A percentile compares a stretch with the other conserved stretches of the same genome.
These are phyloP conservation scores for Metalampra italica DNA, from an alignment of 2,888 invertebrate genomes.

Conservation along the genomic window DNA sequence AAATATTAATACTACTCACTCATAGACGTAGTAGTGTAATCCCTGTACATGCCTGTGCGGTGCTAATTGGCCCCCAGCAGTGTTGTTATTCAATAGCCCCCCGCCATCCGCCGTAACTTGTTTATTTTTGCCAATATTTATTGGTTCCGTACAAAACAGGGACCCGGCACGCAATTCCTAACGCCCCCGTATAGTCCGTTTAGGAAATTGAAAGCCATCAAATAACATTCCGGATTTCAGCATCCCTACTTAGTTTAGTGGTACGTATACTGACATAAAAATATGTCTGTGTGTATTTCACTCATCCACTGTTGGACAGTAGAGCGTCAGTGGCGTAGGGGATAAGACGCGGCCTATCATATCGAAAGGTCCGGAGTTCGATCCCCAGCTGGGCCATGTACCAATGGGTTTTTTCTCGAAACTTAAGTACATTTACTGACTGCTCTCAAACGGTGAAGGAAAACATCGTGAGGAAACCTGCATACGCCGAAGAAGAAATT, in stretches of 20 bases:
- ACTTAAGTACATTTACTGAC: no score
- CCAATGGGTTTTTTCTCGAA: no score
- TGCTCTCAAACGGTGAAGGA: no score
- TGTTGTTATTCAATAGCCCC: conserved; percentile 1
- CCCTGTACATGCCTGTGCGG: not conserved
- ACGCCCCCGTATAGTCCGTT: conserved; percentile 6
- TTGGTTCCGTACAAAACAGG: conserved; percentile 16
- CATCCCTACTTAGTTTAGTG: conserved; percentile 39
- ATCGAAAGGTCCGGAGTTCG: no score
- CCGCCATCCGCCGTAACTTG: conserved; percentile 3
- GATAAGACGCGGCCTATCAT: no score
- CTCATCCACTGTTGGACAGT: not conserved
- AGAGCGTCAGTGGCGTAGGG: no score
- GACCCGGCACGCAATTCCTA: conserved; percentile 21
- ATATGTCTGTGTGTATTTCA: not conserved
- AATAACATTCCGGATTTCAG: conserved; percentile 52
- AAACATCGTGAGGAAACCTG: no score
- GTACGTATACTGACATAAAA: conserved; percentile 16
- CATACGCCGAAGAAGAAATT: no score
- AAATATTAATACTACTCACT: not conserved
- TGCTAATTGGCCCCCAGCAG: not conserved
- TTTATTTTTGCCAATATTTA: conserved; percentile 22
- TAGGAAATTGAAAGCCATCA: conserved; percentile 65
- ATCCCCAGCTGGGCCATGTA: no score
- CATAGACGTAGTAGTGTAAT: no score